phyloP scores from a whole-genome alignment of 2,797 vertebrate genomes.

The Hozukius guyotensis region DNA sequence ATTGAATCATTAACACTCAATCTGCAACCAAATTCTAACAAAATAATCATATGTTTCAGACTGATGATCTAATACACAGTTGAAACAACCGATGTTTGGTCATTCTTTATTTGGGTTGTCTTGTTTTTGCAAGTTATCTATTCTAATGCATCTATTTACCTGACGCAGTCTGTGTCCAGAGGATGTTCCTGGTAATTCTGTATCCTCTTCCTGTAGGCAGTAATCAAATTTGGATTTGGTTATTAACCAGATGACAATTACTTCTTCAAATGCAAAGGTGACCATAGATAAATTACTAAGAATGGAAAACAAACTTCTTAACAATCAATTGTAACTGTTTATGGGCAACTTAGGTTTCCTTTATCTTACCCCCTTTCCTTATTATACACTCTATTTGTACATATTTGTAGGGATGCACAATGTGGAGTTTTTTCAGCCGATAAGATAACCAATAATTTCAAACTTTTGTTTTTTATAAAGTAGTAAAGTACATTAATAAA shows the following conservation, averaged over 20 bases:
- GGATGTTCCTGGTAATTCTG: constrained; percentile 83
- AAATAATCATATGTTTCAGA: not conserved
- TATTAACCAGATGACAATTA: not conserved
- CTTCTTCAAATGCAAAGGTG: not conserved
- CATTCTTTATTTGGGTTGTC: not conserved
- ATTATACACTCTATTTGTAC: not conserved
- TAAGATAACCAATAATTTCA: no score
- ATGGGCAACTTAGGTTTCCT: not conserved
- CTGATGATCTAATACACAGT: not conserved
- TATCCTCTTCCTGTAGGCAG: constrained; percentile 77
- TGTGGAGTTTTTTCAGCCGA: no score
- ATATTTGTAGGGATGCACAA: not conserved
- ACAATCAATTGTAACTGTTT: not conserved
- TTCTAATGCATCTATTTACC: constrained; percentile 60
- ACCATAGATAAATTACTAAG: not conserved
- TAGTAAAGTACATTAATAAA: no score
- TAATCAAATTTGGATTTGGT: not conserved
- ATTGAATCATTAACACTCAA: not conserved
- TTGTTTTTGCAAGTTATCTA: not conserved
- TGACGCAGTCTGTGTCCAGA: constrained; percentile 79
- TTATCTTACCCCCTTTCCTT: not conserved
- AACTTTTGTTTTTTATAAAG: no score
- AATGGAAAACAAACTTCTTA: not conserved
- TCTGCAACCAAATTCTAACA: not conserved
- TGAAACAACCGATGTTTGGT: not conserved